These are phyloP conservation scores for Temnothorax longispinosus DNA, from an alignment of 1,140 invertebrate genomes.

Conservation along the genomic window DNA sequence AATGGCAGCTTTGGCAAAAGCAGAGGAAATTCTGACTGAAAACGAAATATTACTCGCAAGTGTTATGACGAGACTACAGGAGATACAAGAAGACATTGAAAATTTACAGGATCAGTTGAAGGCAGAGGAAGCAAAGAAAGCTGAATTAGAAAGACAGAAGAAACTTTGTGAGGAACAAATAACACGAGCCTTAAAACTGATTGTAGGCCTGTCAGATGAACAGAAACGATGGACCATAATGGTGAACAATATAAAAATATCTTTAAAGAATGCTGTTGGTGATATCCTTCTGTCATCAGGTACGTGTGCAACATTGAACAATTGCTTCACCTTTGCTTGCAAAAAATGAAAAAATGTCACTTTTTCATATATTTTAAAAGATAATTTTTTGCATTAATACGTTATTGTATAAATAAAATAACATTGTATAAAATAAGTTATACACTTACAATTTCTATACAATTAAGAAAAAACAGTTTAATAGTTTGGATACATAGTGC, in stretches of 20 bases:
- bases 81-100: constrained; percentile 87
- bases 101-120: constrained; percentile 89
- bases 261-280: constrained; percentile 89
- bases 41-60: constrained; percentile 88
- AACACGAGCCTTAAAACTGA: constrained; percentile 91
- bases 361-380: neutral
- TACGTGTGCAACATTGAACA: constrained; percentile 29
- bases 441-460: neutral
- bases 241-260: constrained; percentile 87
- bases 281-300: constrained; percentile 87
- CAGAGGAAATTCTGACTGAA: constrained; percentile 87
- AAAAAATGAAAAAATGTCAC: neutral
- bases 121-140: constrained; percentile 88
- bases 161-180: constrained; percentile 92
- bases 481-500: neutral
- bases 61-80: constrained; percentile 87
- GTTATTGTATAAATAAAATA: neutral
- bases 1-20: constrained; percentile 87
- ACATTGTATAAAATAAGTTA: neutral
- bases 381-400: neutral
- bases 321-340: neutral
- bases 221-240: constrained; percentile 89
- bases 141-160: constrained; percentile 91
- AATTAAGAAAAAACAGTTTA: neutral
- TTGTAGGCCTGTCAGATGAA: constrained; percentile 87